Percentiles rank a stretch among this genome's conserved stretches.
Evolutionary conservation across 92 coral and sea anemone species (phyloP).

Genomic region (Ricordea florida): DNA sequence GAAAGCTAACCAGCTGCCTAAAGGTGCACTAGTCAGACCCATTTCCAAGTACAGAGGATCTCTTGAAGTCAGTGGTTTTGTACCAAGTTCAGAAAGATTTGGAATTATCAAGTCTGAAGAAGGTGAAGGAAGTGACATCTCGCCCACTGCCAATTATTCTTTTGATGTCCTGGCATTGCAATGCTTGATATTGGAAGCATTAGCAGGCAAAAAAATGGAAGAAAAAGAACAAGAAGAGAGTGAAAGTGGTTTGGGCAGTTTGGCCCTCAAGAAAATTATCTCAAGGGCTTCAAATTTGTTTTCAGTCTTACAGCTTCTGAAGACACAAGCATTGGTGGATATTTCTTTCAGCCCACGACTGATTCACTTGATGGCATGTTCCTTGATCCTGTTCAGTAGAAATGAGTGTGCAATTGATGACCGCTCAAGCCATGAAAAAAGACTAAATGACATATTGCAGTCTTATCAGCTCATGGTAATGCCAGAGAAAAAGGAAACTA

Average conservation of each 20-base stretch:
- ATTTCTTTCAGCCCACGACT: constrained; percentile 48
- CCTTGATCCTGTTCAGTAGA: constrained; percentile 58
- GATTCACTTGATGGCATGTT: constrained; percentile 58
- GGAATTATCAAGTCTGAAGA: constrained; percentile 41
- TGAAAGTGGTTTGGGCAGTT: constrained; percentile 6
- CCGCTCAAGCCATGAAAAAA: constrained; percentile 17
- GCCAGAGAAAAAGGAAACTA: constrained; percentile 17
- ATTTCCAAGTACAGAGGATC: constrained; percentile 60
- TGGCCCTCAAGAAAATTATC: constrained; percentile 35
- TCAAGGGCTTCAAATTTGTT: constrained; percentile 38
- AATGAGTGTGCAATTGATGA: constrained; percentile 47
- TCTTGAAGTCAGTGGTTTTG: constrained; percentile 44
- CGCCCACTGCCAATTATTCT: constrained; percentile 27
- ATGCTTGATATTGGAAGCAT: constrained; percentile 35
- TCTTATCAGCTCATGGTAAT: constrained; percentile 35
- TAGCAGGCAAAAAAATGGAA: constrained; percentile 8
- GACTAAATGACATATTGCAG: constrained; percentile 40
- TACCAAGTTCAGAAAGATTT: constrained; percentile 61
- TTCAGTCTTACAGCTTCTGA: constrained; percentile 45
- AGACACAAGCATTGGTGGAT: constrained; percentile 28
- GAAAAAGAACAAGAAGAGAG: neutral
- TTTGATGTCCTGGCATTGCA: constrained; percentile 53
- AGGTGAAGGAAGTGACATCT: constrained; percentile 2
- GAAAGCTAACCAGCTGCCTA: constrained; percentile 35
- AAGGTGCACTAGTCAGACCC: constrained; percentile 39